A percentile compares a stretch with the other conserved stretches of the same genome.
Evolutionary conservation across 2,888 invertebrate genomes (phyloP).

Genomic region (Ophion ventricosus): DNA sequence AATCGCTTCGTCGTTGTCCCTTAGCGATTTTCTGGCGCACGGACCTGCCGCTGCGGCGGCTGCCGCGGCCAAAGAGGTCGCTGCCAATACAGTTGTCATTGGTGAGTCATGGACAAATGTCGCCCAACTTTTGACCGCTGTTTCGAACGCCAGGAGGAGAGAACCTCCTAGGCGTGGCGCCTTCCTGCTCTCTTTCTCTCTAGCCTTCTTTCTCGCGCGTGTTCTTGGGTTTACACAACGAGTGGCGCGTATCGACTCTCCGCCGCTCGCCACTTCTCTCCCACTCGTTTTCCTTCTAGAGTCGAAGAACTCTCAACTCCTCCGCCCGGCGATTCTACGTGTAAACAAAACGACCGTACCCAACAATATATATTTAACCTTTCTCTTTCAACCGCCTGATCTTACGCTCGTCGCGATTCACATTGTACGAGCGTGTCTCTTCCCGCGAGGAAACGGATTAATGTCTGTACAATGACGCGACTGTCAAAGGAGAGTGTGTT

Average conservation of each 20-base stretch:
- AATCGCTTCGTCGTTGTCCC: constrained; percentile 93
- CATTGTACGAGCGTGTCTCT: not conserved
- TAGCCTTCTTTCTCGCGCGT: not conserved
- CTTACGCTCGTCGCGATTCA: not conserved
- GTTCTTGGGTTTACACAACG: not conserved
- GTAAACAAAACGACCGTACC: constrained; percentile 63
- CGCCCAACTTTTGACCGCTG: not conserved
- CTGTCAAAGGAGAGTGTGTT: constrained; percentile 12
- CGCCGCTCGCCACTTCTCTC: constrained; percentile 32
- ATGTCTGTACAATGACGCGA: not conserved
- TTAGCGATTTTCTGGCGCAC: constrained; percentile 93
- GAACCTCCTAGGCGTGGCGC: constrained; percentile 21
- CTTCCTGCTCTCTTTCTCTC: constrained; percentile 6
- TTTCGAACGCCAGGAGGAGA: not conserved
- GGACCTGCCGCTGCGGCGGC: constrained; percentile 86
- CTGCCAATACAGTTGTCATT: constrained; percentile 83
- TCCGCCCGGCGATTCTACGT: constrained; percentile 30
- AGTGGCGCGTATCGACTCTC: constrained; percentile 37
- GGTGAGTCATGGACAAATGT: constrained; percentile 75
- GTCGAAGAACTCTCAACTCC: constrained; percentile 72
- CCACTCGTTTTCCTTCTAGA: constrained; percentile 52
- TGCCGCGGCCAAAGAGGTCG: constrained; percentile 83
- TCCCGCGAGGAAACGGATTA: not conserved
- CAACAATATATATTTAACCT: constrained; percentile 25
- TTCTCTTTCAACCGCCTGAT: not conserved